Evolutionary conservation across 2,888 invertebrate species (phyloP).

Genomic region (Idaea biselata): DNA sequence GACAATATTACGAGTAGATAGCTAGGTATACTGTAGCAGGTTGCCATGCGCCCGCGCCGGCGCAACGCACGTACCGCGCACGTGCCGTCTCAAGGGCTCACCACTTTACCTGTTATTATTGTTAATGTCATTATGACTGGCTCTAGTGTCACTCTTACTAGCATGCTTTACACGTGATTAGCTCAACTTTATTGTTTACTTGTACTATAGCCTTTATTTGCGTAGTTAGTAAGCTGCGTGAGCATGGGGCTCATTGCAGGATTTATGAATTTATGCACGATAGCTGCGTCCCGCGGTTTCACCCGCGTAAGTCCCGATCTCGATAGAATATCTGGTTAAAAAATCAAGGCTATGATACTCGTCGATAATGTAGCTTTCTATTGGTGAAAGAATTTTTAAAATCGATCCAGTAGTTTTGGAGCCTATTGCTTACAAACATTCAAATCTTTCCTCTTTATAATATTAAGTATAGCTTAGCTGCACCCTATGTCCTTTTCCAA

Average conservation of each 20-base stretch:
- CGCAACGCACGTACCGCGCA: constrained; percentile 17
- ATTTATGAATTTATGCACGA: neutral
- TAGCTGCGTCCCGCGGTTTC: neutral
- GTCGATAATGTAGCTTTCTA: too few relatives aligned
- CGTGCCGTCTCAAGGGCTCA: constrained; percentile 19
- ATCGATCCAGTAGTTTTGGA: too few relatives aligned
- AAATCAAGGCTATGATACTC: too few relatives aligned
- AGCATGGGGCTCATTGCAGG: neutral
- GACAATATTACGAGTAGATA: constrained; percentile 10
- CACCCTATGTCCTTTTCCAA: too few relatives aligned
- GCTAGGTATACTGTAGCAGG: constrained; percentile 13
- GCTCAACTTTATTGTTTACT: neutral
- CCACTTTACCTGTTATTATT: neutral
- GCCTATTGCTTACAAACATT: too few relatives aligned
- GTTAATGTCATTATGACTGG: neutral
- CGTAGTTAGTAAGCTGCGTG: neutral
- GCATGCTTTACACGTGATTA: neutral
- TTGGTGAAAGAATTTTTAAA: too few relatives aligned
- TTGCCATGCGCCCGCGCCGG: constrained; percentile 10
- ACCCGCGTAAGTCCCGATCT: too few relatives aligned
- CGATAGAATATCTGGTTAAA: too few relatives aligned
- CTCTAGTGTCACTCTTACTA: neutral
- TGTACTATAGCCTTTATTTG: neutral
- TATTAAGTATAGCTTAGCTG: too few relatives aligned
- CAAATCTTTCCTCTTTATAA: too few relatives aligned